phyloP scores from a whole-genome alignment of 2,888 invertebrate genomes.

The Coenonympha arcania region DNA sequence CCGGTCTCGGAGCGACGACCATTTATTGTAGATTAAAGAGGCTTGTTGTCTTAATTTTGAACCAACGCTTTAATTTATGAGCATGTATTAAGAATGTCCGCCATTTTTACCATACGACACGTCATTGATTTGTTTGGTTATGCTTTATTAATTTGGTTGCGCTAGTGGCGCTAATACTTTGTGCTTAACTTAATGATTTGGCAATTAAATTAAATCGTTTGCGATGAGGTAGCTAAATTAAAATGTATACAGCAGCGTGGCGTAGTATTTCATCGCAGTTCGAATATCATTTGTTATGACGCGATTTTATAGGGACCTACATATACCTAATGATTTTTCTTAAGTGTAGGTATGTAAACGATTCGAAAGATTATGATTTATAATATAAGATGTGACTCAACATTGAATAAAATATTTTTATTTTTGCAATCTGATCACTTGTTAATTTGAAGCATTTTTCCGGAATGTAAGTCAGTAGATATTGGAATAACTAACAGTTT shows the following conservation, averaged over 20 bases:
- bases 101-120: constrained; percentile 62
- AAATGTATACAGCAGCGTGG: constrained; percentile 60
- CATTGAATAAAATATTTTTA: not conserved
- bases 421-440: not conserved
- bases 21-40: constrained; percentile 76
- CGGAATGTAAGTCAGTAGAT: too few species aligned
- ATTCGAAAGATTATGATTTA: constrained; percentile 5
- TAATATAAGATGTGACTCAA: too few species aligned
- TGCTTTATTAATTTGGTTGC: constrained; percentile 63
- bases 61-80: constrained; percentile 71
- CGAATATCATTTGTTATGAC: constrained; percentile 32
- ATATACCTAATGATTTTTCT: constrained; percentile 13
- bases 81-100: constrained; percentile 63
- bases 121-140: constrained; percentile 68
- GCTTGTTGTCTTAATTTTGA: constrained; percentile 76
- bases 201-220: constrained; percentile 73
- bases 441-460: too few species aligned
- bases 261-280: constrained; percentile 45
- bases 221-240: constrained; percentile 70
- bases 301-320: constrained; percentile 14
- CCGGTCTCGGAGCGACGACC: constrained; percentile 70
- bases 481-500: too few species aligned
- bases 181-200: constrained; percentile 73
- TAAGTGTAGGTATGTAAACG: constrained; percentile 8
- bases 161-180: constrained; percentile 69